Evolutionary conservation across 2,888 invertebrate genomes (phyloP), one percentile per base, ranked within the genome.

Genomic region (Choreutis nemorana): DNA sequence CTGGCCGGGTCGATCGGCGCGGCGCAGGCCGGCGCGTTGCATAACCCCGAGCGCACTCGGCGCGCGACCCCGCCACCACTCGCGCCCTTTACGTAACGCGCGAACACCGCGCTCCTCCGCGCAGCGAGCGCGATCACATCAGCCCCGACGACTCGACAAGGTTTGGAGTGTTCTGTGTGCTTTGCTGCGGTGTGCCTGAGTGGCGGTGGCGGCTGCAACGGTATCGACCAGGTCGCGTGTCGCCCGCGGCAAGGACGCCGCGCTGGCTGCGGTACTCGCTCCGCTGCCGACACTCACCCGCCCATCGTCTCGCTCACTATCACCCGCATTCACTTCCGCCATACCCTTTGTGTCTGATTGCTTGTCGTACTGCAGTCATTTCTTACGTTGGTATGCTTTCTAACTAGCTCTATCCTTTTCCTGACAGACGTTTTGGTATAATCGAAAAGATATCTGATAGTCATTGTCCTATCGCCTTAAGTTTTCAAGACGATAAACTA

Each of bases 11-110:
- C 66, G 72, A 71, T 71, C 70, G 72, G 64, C 70, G 60, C 50
- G n/a, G 66, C 56, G 63, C 45, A 64, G 62, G 65, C 70, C 67
- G 71, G 71, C 68, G 66, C 72, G 67, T 75, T 73, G 75, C 77
- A 75, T 75, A 75, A 75, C 72, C 59, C 49, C 53, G 65, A 55
- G 61, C 54, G 67, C 78, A 77, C 71, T 77, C 67, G 71, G 72
- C 70, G 77, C 75, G 78, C 75, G 75, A 72, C 54, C 57, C 67
- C 66, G 66, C 66, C 68, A 45, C 50, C 58, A 53, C 51, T 65
- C 65, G 70, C 71, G 70, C 70, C 67, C 62, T 71, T 72, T 70
- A 73, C 73, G 72, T 72, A 75, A 73, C 72, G 72, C 72, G 73
- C 72, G 65, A 55, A 54, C 67, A 63, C 39, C 60, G 58, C 56